Evolutionary conservation across 2,888 invertebrate species (phyloP).

Genomic region (Poecilobothrus nobilitatus): DNA sequence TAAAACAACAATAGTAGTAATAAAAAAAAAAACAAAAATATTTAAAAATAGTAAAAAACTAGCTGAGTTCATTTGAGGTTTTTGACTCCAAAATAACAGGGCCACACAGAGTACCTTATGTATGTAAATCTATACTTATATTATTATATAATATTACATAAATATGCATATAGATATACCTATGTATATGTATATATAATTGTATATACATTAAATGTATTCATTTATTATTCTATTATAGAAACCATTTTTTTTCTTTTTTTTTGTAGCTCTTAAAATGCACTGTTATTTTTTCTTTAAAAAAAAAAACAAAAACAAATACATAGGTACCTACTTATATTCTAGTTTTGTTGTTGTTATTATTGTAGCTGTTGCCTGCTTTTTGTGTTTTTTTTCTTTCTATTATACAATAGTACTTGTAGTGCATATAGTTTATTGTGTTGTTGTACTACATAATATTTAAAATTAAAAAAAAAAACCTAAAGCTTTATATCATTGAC

Average conservation of each 20-base stretch:
- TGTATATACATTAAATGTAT: neutral
- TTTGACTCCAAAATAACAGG: slow-evolving; percentile 4
- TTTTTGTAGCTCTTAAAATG: neutral
- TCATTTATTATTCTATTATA: neutral
- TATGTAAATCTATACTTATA: neutral
- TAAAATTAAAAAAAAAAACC: too few species aligned
- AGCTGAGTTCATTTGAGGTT: slow-evolving; percentile 6
- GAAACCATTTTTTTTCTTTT: too few species aligned
- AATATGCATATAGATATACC: too few species aligned
- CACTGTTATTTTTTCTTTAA: neutral
- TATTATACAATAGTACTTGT: too few species aligned
- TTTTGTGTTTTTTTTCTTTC: too few species aligned
- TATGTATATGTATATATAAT: neutral
- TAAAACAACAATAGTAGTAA: neutral
- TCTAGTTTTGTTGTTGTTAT: neutral
- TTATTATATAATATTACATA: too few species aligned
- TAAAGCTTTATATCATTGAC: slow-evolving; percentile 1
- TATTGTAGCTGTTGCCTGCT: neutral
- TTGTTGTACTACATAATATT: too few species aligned
- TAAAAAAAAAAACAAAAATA: neutral
- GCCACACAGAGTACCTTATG: slow-evolving; percentile 2
- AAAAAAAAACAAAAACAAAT: too few species aligned
- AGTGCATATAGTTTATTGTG: too few species aligned
- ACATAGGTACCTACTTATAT: too few species aligned
- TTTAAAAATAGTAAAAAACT: slow-evolving; percentile 5